Percentiles rank a stretch among this genome's conserved stretches.
These are phyloP conservation scores for Agelaius tricolor DNA, from an alignment of 2,113 vertebrate species.

Conservation along the genomic window DNA sequence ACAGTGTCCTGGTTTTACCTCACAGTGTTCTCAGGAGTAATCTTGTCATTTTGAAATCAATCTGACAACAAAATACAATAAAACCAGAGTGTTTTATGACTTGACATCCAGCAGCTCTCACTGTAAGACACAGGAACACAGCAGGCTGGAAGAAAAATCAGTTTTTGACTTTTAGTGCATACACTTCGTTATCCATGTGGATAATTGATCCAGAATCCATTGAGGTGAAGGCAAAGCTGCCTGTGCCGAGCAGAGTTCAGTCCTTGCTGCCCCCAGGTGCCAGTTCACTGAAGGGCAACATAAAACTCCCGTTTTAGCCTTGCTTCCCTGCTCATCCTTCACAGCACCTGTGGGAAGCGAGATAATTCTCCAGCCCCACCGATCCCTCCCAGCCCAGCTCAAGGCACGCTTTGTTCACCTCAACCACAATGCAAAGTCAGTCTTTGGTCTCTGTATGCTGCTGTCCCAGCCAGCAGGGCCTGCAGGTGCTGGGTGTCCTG, in stretches of 20 bases:
- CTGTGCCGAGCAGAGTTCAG: fast-evolving
- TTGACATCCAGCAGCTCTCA: not conserved
- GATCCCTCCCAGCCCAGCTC: not conserved
- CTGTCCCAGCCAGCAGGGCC: not conserved
- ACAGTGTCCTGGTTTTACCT: not conserved
- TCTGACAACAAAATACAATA: not conserved
- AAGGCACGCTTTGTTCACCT: not conserved
- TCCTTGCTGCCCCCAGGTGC: not conserved
- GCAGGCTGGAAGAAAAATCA: not conserved
- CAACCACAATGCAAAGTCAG: not conserved
- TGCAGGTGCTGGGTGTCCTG: fast-evolving
- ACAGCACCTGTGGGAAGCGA: fast-evolving
- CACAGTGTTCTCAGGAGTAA: not conserved
- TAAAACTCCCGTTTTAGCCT: fast-evolving
- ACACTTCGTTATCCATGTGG: not conserved
- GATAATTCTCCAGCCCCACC: not conserved
- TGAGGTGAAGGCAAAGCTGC: not conserved
- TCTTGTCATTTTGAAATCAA: not conserved
- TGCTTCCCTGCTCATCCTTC: fast-evolving
- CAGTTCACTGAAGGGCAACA: not conserved
- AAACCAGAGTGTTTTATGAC: fast-evolving
- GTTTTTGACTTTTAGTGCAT: not conserved
- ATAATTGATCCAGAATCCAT: not conserved
- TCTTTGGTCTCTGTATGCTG: not conserved
- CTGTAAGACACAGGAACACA: not conserved